Base-by-base conservation (phyloP, 2,888 invertebrate genomes). In the Himalopsyche tibetana region DNA sequence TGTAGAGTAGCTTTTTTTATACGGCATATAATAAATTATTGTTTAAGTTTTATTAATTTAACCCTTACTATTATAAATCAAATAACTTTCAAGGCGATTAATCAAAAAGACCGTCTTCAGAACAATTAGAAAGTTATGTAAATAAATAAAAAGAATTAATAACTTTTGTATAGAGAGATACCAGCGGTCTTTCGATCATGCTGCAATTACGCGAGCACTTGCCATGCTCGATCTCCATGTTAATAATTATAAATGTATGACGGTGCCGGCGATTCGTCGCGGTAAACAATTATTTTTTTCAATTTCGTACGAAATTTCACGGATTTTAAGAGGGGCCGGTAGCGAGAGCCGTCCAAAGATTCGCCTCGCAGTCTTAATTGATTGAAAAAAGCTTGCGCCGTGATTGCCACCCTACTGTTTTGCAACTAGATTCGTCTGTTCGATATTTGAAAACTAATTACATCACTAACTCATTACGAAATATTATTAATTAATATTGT, bases 221-320 rank as follows among this genome's bases (percentile, higher is more conserved):
- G 80, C 63, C 83, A 83, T 42, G 42, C 79, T 40, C 38, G 85
- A 85, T 87, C 86, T 87, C 86, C 86, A 86, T 84, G 79, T 82
- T 84, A 84, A 82, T 87, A 86, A 87, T 86, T 69, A 87, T 86
- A 83, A 88, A 86, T 85, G 69, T 82, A 63, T 82, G 56, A 81
- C 81, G 85, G 80, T 82, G 36, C 63, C 15, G 55, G 36, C 81
- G 83, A 87, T 87, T 87, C 87, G 87, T 81, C 82, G 83, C 87
- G 87, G 84, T 80, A 56, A 45, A 83, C 85, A 88, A 86, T 88
- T 86, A 85, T 85, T 85, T 87, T 86, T 86, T 88, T 87, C 87
- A 87, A 87, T 87, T 87, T 87, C 69, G 86, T 87, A 82, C 82
- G 83, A 84, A 88, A 88, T 86, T 88, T 88, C 85, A 86, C 86